Conservation (phyloP, 2,888 invertebrate genomes). For the Tethea ocularis region DNA sequence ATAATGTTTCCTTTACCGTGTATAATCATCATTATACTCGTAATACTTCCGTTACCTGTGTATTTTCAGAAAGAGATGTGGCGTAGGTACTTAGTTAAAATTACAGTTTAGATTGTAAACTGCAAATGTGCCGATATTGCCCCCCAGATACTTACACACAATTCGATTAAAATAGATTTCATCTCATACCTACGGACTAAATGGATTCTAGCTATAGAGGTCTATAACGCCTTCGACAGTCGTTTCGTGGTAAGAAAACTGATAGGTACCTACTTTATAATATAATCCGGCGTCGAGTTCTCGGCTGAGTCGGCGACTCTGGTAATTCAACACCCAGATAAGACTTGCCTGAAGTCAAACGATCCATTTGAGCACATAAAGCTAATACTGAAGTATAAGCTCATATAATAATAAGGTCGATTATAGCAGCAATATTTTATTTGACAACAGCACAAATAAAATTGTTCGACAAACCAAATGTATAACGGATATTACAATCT, state of each 20-base stretch:
- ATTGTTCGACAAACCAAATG: constrained; percentile 31
- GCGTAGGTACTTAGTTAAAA: too few species aligned
- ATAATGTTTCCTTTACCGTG: too few species aligned
- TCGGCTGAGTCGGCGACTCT: constrained; percentile 64
- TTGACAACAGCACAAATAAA: constrained; percentile 16
- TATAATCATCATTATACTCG: too few species aligned
- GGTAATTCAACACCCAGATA: constrained; percentile 72
- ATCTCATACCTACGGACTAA: constrained; percentile 14
- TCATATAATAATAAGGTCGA: constrained; percentile 38
- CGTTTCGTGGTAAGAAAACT: constrained; percentile 48
- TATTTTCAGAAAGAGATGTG: too few species aligned
- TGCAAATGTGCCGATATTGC: too few species aligned
- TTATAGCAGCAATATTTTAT: constrained; percentile 16
- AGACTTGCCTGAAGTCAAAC: constrained; percentile 56
- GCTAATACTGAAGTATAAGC: neutral
- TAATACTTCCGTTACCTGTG: too few species aligned
- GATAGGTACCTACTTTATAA: constrained; percentile 31
- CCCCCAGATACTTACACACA: too few species aligned
- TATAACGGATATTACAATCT: constrained; percentile 69
- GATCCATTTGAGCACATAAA: constrained; percentile 7
- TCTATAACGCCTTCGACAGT: neutral
- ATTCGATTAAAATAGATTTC: too few species aligned
- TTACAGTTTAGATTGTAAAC: too few species aligned
- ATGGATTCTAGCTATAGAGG: constrained; percentile 11
- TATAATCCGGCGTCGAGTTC: constrained; percentile 17